phyloP scores from a whole-genome alignment of 2,113 vertebrate species.

The Pseudopodoces humilis region DNA sequence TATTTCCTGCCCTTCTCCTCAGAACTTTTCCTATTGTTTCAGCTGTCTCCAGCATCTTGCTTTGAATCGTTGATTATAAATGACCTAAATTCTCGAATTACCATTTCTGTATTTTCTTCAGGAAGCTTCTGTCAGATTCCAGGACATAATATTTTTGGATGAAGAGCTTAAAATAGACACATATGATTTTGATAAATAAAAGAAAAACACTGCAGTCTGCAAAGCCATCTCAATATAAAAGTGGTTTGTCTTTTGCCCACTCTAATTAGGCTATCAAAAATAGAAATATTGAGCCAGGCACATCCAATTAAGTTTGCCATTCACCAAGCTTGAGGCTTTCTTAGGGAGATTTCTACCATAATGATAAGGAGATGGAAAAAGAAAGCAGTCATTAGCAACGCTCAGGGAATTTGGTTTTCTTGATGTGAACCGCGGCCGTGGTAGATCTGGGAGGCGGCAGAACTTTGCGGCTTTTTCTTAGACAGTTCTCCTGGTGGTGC shows the following conservation, averaged over 20 bases:
- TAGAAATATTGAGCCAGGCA: slow-evolving; percentile 38
- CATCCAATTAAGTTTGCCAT: slow-evolving; percentile 19
- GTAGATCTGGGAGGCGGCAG: not conserved
- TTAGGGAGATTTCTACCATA: not conserved
- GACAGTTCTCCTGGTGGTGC: not conserved
- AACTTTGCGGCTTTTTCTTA: slow-evolving; percentile 31
- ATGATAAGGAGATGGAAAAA: slow-evolving; percentile 46
- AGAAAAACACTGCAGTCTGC: not conserved
- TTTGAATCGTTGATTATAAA: slow-evolving; percentile 22
- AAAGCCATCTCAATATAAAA: slow-evolving; percentile 14
- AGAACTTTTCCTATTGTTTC: slow-evolving; percentile 10
- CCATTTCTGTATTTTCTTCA: slow-evolving; percentile 3
- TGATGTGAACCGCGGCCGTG: not conserved
- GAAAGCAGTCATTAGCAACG: slow-evolving; percentile 12
- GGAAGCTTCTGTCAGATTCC: slow-evolving; percentile 5
- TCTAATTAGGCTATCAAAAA: slow-evolving; percentile 53
- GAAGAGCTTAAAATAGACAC: not conserved
- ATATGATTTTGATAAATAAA: slow-evolving; percentile 20
- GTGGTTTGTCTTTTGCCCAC: not conserved
- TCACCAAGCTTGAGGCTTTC: not conserved
- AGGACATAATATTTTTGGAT: slow-evolving; percentile 6
- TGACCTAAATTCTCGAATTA: not conserved
- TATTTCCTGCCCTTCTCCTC: not conserved
- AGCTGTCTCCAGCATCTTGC: not conserved
- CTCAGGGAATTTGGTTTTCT: not conserved